Conservation (phyloP, 1,140 invertebrate genomes). For the Macrobrachium rosenbergii region DNA sequence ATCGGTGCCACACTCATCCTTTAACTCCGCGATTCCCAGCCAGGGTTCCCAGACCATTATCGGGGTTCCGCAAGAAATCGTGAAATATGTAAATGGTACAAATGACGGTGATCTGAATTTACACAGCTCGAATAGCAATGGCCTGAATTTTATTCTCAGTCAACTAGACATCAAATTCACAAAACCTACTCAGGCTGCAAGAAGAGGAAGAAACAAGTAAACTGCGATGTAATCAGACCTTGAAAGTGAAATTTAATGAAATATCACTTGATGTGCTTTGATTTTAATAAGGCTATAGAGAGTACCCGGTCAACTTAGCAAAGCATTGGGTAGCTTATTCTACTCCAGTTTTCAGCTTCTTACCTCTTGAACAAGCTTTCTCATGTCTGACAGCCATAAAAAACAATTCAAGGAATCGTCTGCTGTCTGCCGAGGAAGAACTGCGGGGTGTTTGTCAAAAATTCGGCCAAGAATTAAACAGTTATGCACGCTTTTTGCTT, state of each 20-base stretch:
- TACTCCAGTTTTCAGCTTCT: not conserved
- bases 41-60: too few relatives aligned
- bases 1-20: too few relatives aligned
- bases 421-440: slow-evolving; percentile 40
- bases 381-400: slow-evolving; percentile 30
- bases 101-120: too few relatives aligned
- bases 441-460: slow-evolving; percentile 36
- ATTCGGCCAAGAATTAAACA: slow-evolving; percentile 34
- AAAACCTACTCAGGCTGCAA: slow-evolving; percentile 36
- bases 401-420: slow-evolving; percentile 40
- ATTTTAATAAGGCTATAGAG: not conserved
- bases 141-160: too few relatives aligned
- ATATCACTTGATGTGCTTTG: slow-evolving; percentile 14
- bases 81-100: too few relatives aligned
- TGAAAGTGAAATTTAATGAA: slow-evolving; percentile 26
- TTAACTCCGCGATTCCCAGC: too few relatives aligned
- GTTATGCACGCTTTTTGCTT: not conserved
- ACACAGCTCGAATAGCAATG: too few relatives aligned
- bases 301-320: slow-evolving; percentile 5
- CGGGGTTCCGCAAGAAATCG: too few relatives aligned
- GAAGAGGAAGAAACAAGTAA: slow-evolving; percentile 20
- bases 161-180: slow-evolving; percentile 17
- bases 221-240: slow-evolving; percentile 4
- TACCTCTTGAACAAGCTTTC: slow-evolving; percentile 29
- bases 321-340: slow-evolving; percentile 8